Evolutionary conservation across 2,888 invertebrate species (phyloP).

Genomic region (Nephrotoma appendiculata): DNA sequence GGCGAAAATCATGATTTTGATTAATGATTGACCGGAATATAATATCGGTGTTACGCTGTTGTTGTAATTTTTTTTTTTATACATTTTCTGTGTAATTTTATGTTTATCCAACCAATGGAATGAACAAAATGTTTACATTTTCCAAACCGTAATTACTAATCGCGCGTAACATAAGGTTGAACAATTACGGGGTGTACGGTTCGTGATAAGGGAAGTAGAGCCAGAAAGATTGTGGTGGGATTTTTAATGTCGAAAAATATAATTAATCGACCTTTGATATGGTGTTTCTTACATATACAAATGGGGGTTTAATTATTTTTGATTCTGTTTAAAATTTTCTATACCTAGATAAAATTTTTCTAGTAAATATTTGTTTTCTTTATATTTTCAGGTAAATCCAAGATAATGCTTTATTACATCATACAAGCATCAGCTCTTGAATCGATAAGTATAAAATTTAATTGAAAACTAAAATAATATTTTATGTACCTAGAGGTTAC

Average conservation of each 20-base stretch:
- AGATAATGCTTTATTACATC: no score
- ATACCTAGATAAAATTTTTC: no score
- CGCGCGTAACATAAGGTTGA: neutral
- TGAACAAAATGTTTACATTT: neutral
- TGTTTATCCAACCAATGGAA: neutral
- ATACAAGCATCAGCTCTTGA: no score
- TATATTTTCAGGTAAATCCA: neutral
- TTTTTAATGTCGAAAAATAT: neutral
- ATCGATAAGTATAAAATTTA: no score
- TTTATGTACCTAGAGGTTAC: no score
- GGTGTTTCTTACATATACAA: neutral
- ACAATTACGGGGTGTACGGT: neutral
- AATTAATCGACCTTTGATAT: neutral
- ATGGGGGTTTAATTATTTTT: neutral
- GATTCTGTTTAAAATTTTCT: no score
- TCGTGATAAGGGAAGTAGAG: neutral
- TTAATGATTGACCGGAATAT: neutral
- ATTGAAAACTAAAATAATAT: no score
- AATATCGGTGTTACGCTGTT: neutral
- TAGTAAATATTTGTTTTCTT: neutral
- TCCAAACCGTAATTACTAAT: neutral
- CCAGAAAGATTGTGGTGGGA: neutral
- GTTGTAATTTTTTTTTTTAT: neutral
- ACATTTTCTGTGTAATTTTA: neutral
- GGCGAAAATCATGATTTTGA: neutral